phyloP scores from a whole-genome alignment of 2,113 vertebrate species.

The Phrynosoma platyrhinos region DNA sequence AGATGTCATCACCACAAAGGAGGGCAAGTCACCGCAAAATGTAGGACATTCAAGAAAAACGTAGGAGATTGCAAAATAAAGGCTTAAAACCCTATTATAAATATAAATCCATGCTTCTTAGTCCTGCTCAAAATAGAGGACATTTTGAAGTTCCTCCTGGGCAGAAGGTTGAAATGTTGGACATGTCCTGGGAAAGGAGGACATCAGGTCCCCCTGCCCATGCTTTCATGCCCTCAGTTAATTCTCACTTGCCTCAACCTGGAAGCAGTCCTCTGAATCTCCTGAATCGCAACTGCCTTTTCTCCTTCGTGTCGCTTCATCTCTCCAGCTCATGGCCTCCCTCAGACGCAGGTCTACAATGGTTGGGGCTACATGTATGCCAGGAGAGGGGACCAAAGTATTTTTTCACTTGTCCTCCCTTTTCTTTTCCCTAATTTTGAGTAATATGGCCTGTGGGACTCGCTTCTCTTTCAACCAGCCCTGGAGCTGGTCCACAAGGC shows the following conservation, averaged over 20 bases:
- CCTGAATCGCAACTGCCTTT: background rate
- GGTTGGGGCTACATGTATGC: background rate
- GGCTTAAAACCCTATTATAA: no score
- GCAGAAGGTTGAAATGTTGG: no score
- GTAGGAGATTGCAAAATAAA: no score
- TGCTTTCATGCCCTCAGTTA: background rate
- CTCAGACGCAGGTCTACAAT: background rate
- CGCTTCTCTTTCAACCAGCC: background rate
- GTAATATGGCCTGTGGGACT: background rate
- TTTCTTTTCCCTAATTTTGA: background rate
- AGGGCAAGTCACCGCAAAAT: no score
- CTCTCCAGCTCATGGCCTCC: background rate
- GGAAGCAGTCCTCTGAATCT: background rate
- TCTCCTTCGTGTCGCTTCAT: background rate
- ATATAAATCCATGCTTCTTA: no score
- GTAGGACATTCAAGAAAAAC: no score
- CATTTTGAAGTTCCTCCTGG: no score
- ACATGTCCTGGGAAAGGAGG: no score
- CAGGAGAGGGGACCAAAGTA: background rate
- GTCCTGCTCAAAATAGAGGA: no score
- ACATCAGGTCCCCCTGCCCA: no score
- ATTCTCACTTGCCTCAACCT: conserved; percentile 28
- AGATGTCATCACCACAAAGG: no score
- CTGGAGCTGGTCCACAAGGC: background rate
- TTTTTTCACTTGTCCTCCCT: background rate